These are phyloP conservation scores for Drosophila neocordata DNA, from an alignment of 1,140 invertebrate species.

Conservation along the genomic window DNA sequence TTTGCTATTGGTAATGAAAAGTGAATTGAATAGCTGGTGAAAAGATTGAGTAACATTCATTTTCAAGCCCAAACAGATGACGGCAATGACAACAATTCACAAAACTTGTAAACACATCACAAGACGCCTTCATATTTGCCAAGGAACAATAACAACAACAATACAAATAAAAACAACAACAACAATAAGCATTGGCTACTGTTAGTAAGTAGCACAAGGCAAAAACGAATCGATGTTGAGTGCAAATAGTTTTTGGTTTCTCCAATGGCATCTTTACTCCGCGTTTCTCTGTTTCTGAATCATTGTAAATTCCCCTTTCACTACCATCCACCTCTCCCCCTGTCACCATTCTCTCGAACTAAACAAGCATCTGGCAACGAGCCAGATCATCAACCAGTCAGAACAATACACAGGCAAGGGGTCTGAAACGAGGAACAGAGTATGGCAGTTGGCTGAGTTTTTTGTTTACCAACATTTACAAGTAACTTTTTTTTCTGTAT, in stretches of 20 bases:
- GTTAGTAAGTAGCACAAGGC: conserved; percentile 52
- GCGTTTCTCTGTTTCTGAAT: conserved; percentile 41
- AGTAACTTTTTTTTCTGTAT: conserved; percentile 51
- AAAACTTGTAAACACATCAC: conserved; percentile 72
- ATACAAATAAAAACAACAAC: conserved; percentile 37
- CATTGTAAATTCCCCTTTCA: conserved; percentile 32
- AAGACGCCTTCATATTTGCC: conserved; percentile 65
- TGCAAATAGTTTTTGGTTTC: conserved; percentile 76
- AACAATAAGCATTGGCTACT: conserved; percentile 42
- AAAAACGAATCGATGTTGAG: conserved; percentile 43
- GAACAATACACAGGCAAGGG: conserved; percentile 11
- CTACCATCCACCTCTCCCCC: neutral
- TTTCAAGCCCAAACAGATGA: conserved; percentile 36
- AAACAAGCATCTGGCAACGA: conserved; percentile 58
- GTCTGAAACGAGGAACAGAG: too few relatives aligned
- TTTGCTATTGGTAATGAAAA: conserved; percentile 70
- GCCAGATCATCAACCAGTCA: conserved; percentile 44
- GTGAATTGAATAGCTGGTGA: conserved; percentile 57
- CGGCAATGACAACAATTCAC: conserved; percentile 75
- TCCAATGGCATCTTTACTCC: conserved; percentile 18
- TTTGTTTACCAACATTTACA: conserved; percentile 63
- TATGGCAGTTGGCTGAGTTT: conserved; percentile 29
- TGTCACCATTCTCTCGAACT: neutral
- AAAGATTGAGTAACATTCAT: conserved; percentile 36
- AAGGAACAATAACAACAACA: conserved; percentile 22